These are phyloP conservation scores for Camptogramma bilineatum DNA, from an alignment of 2,888 invertebrate genomes.

Conservation along the genomic window DNA sequence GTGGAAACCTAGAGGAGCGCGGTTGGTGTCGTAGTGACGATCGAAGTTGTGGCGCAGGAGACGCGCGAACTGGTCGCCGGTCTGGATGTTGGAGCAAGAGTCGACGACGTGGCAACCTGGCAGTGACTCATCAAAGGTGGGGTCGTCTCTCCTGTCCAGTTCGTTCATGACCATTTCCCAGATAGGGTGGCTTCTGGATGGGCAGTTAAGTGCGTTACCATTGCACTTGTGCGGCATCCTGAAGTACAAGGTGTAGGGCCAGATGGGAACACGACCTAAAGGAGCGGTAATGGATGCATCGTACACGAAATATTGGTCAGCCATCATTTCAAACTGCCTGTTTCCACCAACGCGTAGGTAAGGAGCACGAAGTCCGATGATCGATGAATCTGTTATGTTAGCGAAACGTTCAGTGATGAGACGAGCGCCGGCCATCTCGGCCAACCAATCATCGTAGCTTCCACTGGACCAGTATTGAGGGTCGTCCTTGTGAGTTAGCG, in stretches of 20 bases:
- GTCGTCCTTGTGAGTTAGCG: constrained; percentile 96
- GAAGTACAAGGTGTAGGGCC: constrained; percentile 99
- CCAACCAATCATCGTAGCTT: constrained; percentile 95
- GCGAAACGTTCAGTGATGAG: constrained; percentile 95
- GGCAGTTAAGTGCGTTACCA: constrained; percentile 97
- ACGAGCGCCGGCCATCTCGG: constrained; percentile 97
- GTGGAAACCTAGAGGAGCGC: constrained; percentile 95
- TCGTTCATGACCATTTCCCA: constrained; percentile 99
- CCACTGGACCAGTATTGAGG: constrained; percentile 96
- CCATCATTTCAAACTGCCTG: constrained; percentile 98
- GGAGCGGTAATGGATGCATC: constrained; percentile 98
- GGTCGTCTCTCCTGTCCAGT: constrained; percentile 96
- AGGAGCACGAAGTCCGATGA: constrained; percentile 95
- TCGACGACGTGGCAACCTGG: constrained; percentile 98
- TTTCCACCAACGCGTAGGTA: constrained; percentile 96
- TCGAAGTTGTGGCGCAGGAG: constrained; percentile 97
- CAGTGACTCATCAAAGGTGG: constrained; percentile 96
- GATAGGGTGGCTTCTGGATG: constrained; percentile 95
- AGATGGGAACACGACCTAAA: constrained; percentile 94
- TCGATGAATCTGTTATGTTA: constrained; percentile 96
- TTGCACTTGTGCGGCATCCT: constrained; percentile 98
- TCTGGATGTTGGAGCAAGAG: constrained; percentile 96
- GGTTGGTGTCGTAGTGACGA: constrained; percentile 96
- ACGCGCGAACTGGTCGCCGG: constrained; percentile 95
- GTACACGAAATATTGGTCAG: constrained; percentile 96